Evolutionary conservation across 2,113 vertebrate genomes (phyloP).

Genomic region (Malurus elegans): DNA sequence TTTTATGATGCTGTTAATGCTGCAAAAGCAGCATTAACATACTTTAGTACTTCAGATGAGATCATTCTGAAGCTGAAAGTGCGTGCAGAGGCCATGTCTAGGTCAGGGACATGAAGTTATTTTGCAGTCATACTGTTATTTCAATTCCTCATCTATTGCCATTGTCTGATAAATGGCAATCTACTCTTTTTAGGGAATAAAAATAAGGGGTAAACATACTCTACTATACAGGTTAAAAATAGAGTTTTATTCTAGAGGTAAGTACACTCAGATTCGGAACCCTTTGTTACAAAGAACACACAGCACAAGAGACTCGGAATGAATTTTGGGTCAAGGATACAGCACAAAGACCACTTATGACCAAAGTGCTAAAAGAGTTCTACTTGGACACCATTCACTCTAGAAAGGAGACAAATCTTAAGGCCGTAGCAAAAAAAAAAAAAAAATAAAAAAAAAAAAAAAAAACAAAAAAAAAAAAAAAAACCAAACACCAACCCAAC

Average conservation of each 20-base stretch:
- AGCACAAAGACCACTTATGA: not conserved
- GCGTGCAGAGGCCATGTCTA: not conserved
- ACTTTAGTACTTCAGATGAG: not conserved
- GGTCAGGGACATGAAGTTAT: constrained; percentile 7
- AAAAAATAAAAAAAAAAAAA: no score
- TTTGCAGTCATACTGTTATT: not conserved
- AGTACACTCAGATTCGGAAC: not conserved
- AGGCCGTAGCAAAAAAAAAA: not conserved
- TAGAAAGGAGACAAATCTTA: not conserved
- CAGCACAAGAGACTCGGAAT: not conserved
- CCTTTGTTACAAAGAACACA: not conserved
- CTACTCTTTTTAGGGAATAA: not conserved
- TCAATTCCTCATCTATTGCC: not conserved
- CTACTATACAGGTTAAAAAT: not conserved
- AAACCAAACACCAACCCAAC: no score
- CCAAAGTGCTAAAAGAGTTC: not conserved
- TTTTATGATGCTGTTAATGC: constrained; percentile 17
- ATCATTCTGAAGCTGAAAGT: not conserved
- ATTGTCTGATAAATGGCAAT: not conserved
- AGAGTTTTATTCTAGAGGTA: not conserved
- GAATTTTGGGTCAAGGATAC: not conserved
- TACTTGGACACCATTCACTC: not conserved
- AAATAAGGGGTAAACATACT: not conserved
- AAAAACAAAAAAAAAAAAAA: no score
- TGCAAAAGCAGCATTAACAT: not conserved